Evolutionary conservation across 2,888 invertebrate species (phyloP).

Genomic region (Conistra vaccinii): DNA sequence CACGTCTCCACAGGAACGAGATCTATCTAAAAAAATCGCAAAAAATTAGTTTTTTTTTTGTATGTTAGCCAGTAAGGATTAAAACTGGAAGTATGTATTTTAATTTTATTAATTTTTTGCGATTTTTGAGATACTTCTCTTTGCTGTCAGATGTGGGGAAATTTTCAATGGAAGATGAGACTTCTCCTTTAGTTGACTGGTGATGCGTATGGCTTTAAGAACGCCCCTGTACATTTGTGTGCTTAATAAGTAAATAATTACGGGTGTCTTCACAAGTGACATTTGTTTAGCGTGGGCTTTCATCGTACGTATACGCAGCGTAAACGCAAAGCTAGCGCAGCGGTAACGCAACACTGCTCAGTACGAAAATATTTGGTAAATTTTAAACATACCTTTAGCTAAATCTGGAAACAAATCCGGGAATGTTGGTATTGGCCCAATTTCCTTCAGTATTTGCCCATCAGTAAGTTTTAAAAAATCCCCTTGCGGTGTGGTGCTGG

Average conservation of each 20-base stretch:
- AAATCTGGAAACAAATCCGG: constrained; percentile 67
- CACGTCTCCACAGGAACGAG: no score
- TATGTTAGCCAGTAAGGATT: no score
- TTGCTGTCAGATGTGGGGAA: no score
- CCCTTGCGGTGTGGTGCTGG: constrained; percentile 39
- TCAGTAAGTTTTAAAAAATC: constrained; percentile 66
- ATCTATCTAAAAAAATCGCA: no score
- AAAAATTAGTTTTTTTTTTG: no score
- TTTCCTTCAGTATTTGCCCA: constrained; percentile 72
- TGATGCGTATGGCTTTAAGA: background rate
- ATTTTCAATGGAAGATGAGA: no score
- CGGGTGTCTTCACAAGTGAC: background rate
- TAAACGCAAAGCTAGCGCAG: no score
- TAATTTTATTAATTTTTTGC: no score
- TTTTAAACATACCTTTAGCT: constrained; percentile 52
- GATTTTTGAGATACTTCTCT: no score
- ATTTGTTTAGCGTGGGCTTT: background rate
- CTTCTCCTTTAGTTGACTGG: background rate
- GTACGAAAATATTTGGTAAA: background rate
- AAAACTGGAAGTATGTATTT: no score
- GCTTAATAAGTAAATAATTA: background rate
- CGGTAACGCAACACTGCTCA: background rate
- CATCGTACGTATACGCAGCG: background rate
- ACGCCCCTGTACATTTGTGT: background rate
- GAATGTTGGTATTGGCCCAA: constrained; percentile 72